Percentiles rank a stretch among this genome's conserved stretches.
Conservation (phyloP, 2,797 vertebrate genomes). For the Zalophus californianus region DNA sequence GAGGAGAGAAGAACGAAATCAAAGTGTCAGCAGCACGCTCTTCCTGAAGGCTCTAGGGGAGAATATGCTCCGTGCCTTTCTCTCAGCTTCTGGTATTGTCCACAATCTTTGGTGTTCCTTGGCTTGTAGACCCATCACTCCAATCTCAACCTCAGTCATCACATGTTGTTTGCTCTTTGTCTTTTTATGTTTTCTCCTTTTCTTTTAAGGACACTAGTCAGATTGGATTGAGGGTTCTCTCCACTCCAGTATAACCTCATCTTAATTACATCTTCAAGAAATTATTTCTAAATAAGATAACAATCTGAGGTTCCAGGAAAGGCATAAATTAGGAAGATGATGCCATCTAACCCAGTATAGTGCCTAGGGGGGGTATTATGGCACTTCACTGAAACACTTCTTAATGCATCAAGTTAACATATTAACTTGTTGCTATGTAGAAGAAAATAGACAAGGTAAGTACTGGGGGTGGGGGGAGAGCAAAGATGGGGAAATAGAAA, state of each 20-base stretch:
- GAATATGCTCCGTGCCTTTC: background rate
- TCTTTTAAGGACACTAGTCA: background rate
- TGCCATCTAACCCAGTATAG: background rate
- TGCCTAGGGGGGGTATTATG: background rate
- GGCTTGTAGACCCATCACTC: background rate
- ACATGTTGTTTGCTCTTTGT: background rate
- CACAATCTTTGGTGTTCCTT: background rate
- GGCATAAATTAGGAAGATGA: background rate
- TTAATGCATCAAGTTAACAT: background rate
- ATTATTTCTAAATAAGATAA: constrained; percentile 30
- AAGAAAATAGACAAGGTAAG: background rate
- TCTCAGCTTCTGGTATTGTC: background rate
- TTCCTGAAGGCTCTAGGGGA: background rate
- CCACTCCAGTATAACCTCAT: background rate
- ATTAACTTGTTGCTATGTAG: background rate
- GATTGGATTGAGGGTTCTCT: background rate
- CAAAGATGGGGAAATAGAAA: background rate
- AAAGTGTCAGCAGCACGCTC: background rate
- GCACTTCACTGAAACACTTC: background rate
- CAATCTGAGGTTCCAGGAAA: background rate
- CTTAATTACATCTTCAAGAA: background rate
- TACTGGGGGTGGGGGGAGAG: background rate
- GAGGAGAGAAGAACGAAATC: background rate
- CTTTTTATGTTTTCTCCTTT: background rate
- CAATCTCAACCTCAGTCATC: background rate